Conservation (phyloP, 2,797 vertebrate genomes). For the Arrhamphus sclerolepis region DNA sequence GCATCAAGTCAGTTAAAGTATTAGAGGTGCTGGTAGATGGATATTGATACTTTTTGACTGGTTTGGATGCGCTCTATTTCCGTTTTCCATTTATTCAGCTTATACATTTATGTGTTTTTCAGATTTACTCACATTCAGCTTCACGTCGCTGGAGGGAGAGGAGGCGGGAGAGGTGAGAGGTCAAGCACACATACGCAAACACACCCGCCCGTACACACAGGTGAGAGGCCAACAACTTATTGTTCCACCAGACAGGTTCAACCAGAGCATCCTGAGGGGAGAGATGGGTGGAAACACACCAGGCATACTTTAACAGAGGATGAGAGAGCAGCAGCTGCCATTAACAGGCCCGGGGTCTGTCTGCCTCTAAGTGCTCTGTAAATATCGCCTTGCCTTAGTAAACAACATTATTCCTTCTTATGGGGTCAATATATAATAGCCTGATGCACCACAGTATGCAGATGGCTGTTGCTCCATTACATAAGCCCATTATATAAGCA, state of each 20-base stretch:
- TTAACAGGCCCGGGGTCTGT: constrained; percentile 26
- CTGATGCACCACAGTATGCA: constrained; percentile 38
- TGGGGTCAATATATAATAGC: constrained; percentile 32
- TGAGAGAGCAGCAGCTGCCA: constrained; percentile 10
- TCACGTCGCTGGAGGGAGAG: constrained; percentile 30
- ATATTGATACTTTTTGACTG: no score
- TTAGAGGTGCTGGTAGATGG: no score
- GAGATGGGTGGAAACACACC: constrained; percentile 7
- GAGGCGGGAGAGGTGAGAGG: constrained; percentile 42
- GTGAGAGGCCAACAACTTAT: constrained; percentile 17
- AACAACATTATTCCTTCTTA: constrained; percentile 52
- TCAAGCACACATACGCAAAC: constrained; percentile 6
- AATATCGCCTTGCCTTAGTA: constrained; percentile 36
- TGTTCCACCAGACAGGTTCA: constrained; percentile 11
- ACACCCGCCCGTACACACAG: no score
- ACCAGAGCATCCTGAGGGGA: constrained; percentile 12
- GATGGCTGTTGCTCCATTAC: constrained; percentile 29
- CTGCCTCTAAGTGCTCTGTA: constrained; percentile 50
- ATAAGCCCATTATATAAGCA: constrained; percentile 28
- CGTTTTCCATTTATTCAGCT: no score
- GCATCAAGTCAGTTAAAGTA: no score
- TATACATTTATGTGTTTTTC: no score
- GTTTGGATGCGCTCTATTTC: no score
- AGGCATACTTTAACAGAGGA: not conserved
- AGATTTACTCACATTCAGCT: no score